Evolutionary conservation across 2,113 vertebrate genomes (phyloP).

Genomic region (Seriola rivoliana): DNA sequence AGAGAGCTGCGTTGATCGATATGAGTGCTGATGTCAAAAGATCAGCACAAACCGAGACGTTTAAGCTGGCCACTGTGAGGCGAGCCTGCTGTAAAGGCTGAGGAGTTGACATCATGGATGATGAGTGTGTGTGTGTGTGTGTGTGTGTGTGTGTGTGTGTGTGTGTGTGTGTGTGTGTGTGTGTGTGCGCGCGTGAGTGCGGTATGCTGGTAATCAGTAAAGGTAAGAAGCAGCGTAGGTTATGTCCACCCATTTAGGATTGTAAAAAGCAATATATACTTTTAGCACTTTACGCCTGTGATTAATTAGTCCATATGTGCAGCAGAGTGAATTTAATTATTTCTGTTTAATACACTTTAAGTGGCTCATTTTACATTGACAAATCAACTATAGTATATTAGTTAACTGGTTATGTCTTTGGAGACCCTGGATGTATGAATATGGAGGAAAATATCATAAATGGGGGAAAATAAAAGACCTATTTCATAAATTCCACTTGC

Average conservation of each 20-base stretch:
- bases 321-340: neutral
- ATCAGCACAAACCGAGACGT: constrained; percentile 49
- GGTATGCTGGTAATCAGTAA: constrained; percentile 28
- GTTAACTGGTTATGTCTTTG: neutral
- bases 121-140: neutral
- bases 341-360: neutral
- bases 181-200: neutral
- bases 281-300: neutral
- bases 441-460: neutral
- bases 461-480: neutral
- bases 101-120: constrained; percentile 20
- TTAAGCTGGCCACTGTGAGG: constrained; percentile 25
- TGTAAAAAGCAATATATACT: constrained; percentile 7
- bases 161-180: neutral
- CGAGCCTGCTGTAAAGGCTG: constrained; percentile 7
- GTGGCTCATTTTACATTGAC: neutral
- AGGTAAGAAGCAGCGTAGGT: constrained; percentile 3
- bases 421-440: neutral
- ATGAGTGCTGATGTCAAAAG: constrained; percentile 54
- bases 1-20: constrained; percentile 54
- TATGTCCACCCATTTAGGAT: neutral
- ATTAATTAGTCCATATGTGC: neutral
- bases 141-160: neutral
- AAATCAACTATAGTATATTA: neutral
- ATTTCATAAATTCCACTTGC: neutral